A percentile compares a stretch with the other conserved stretches of the same genome.
Evolutionary conservation across 1,140 invertebrate genomes (phyloP).

Genomic region (Cydia splendana): DNA sequence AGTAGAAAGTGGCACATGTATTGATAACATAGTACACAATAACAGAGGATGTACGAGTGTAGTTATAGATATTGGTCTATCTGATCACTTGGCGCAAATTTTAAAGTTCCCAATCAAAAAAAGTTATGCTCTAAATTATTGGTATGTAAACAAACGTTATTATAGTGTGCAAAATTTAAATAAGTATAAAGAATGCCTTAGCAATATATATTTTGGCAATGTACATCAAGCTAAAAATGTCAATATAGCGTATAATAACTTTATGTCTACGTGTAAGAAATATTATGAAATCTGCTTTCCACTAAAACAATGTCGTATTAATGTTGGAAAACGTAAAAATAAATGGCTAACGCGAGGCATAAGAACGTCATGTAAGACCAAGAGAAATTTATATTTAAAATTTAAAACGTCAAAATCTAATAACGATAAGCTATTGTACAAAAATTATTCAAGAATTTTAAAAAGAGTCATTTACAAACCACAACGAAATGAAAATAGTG

Average conservation of each 20-base stretch:
- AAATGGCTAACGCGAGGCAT: constrained; percentile 30
- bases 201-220: background rate
- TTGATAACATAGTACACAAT: constrained; percentile 31
- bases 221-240: constrained; percentile 10
- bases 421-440: background rate
- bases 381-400: constrained; percentile 14
- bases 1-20: constrained; percentile 15
- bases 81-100: constrained; percentile 31
- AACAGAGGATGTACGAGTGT: background rate
- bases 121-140: background rate
- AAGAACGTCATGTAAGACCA: background rate
- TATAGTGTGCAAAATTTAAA: constrained; percentile 9
- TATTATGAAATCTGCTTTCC: constrained; percentile 33
- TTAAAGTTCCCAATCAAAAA: constrained; percentile 16
- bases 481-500: constrained; percentile 7
- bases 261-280: constrained; percentile 22
- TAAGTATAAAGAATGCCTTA: constrained; percentile 25
- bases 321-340: background rate
- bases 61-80: background rate
- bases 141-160: constrained; percentile 20
- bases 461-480: background rate
- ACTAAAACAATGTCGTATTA: background rate
- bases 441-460: background rate
- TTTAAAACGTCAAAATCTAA: background rate
- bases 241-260: constrained; percentile 25